phyloP scores from a whole-genome alignment of 2,888 invertebrate species.

The Clitarchus hookeri region DNA sequence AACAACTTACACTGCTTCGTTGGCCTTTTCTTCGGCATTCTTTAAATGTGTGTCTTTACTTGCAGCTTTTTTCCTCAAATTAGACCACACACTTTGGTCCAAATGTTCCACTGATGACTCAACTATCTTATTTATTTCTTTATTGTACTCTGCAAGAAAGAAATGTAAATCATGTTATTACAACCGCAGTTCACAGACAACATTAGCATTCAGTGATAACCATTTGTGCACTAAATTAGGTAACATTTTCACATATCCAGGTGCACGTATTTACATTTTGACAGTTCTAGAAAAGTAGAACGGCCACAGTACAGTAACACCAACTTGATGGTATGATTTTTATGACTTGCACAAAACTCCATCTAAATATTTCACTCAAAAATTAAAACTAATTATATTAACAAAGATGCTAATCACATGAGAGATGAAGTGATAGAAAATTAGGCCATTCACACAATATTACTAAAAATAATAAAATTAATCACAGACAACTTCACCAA shows the following conservation, averaged over 20 bases:
- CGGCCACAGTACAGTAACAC: no score
- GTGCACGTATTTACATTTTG: no score
- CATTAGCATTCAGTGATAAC: no score
- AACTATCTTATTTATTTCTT: slow-evolving; percentile 61
- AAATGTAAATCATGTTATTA: background rate
- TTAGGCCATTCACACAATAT: background rate
- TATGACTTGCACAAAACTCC: no score
- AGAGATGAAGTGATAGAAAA: background rate
- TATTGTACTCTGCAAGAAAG: slow-evolving; percentile 45
- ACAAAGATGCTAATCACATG: background rate
- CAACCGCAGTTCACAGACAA: no score
- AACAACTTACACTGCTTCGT: slow-evolving; percentile 58
- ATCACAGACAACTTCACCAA: slow-evolving; percentile 51
- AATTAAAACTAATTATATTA: background rate
- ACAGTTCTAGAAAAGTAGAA: no score
- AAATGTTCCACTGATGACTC: slow-evolving; percentile 66
- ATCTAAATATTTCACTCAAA: background rate
- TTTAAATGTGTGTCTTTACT: slow-evolving; percentile 61
- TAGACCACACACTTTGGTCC: slow-evolving; percentile 61
- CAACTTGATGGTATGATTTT: no score
- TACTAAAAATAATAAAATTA: background rate
- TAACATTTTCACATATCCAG: no score
- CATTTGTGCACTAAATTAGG: no score
- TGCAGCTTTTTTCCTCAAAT: slow-evolving; percentile 62
- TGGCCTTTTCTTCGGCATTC: slow-evolving; percentile 64